Evolutionary conservation across 2,888 invertebrate genomes (phyloP).

Genomic region (Papilio elwesi): DNA sequence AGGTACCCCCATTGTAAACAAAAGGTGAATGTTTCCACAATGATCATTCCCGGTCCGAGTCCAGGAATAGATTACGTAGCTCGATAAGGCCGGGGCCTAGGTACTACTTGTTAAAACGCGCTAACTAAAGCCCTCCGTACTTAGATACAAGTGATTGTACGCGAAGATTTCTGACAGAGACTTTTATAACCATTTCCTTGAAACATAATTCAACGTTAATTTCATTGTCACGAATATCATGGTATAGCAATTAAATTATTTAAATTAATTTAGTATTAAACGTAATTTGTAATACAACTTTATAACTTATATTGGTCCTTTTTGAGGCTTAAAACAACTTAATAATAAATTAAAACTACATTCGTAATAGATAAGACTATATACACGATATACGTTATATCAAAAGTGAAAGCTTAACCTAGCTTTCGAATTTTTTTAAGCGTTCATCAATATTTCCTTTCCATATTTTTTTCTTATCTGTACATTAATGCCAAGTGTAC

Average conservation of each 20-base stretch:
- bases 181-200: conserved; percentile 17
- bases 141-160: conserved; percentile 25
- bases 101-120: conserved; percentile 37
- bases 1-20: conserved; percentile 15
- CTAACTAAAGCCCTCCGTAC: conserved; percentile 31
- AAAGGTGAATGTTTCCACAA: conserved; percentile 47
- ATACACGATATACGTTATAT: too few species aligned
- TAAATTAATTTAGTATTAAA: background rate
- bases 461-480: conserved; percentile 16
- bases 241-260: background rate
- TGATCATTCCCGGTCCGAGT: conserved; percentile 51
- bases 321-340: too few species aligned
- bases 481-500: conserved; percentile 7
- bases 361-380: too few species aligned
- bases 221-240: background rate
- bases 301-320: too few species aligned
- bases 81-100: conserved; percentile 33
- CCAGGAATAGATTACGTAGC: conserved; percentile 42
- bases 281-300: too few species aligned
- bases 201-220: conserved; percentile 1
- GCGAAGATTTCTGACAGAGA: conserved; percentile 14
- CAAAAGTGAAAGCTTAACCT: too few species aligned
- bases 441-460: too few species aligned
- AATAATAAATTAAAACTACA: too few species aligned
- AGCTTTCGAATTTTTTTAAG: too few species aligned